Base-by-base conservation (phyloP, 2,797 vertebrate species). In the Lophotriccus pileatus region DNA sequence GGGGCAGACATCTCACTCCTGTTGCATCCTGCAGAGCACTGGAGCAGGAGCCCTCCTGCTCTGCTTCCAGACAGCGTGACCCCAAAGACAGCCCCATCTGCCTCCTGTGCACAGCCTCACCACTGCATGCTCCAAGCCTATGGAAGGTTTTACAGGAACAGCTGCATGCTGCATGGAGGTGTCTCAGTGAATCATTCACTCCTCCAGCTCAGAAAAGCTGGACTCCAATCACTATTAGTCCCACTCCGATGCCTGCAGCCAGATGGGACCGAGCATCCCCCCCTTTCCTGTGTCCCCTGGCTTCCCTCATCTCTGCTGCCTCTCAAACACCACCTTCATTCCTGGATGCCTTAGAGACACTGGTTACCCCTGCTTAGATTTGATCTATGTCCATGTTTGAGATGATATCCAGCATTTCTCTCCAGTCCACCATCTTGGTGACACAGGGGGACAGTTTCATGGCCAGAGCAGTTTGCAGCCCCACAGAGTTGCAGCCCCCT, bases 171-270 rank as follows among this genome's bases (percentile, higher is more conserved):
- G 32, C 12, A 8, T 63, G 49, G 63, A 55, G 64, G 49, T 55
- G 17, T 76, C 72, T 68, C 78, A 39, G 47, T 58, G 62, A 53
- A 67, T 64, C 43, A 36, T 60, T 25, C 55, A 91, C 68, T 69
- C 59, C 58, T 55, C 3, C 0, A 0, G 37, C 53, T 62, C 2
- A 0, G 37, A 75, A 63, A 49, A 88, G 43, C 24, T 5, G 0
- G 25, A 11, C 2, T 81, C 14, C 9, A 5, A 6, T 46, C 53
- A 37, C 41, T 72, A 25, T 39, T 14, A 1, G 17, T 74, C 28
- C 37, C 43, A 5, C 37, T 67, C 3, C 0, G 49, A 28, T 17
- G 32, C 47, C 12, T 60, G 50, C 2, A 1, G 39, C 12, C 28
- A 41, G 41, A 53, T 19, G 43, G 39, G 41, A 53, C 20, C 0